Conservation (phyloP, 1,140 invertebrate genomes). For the Manduca sexta region DNA sequence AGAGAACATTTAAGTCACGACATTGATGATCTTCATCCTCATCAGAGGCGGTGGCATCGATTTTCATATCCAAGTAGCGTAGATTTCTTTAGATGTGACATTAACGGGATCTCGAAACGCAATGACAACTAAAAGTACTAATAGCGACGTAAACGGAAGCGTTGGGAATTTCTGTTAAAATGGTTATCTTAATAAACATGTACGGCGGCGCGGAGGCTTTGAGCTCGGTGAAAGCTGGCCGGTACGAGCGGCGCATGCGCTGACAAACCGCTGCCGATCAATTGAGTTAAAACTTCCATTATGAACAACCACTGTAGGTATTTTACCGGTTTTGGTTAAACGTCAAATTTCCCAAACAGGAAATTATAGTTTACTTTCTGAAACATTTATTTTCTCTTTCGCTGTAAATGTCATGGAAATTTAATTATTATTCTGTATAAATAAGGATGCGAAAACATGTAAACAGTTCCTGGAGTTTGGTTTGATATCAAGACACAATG, state of each 20-base stretch:
- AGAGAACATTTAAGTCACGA: too few species aligned
- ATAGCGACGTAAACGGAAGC: conserved; percentile 37
- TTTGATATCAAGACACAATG: too few species aligned
- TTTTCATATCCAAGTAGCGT: neutral
- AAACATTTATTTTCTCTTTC: too few species aligned
- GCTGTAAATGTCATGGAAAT: too few species aligned
- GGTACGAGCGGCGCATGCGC: conserved; percentile 27
- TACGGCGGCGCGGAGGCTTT: conserved; percentile 44
- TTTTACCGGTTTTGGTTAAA: neutral
- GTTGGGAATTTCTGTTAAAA: conserved; percentile 49
- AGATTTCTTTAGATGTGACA: neutral
- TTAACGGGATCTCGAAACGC: conserved; percentile 18
- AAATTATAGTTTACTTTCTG: too few species aligned
- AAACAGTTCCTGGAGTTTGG: too few species aligned
- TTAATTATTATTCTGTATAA: too few species aligned
- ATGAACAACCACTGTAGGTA: conserved; percentile 1
- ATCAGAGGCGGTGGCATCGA: too few species aligned
- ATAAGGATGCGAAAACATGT: too few species aligned
- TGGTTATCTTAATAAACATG: conserved; percentile 64
- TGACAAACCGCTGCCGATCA: conserved; percentile 18
- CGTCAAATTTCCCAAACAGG: neutral
- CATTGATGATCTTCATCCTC: too few species aligned
- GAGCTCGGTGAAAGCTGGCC: conserved; percentile 55
- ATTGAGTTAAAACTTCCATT: conserved; percentile 14
- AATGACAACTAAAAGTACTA: conserved; percentile 25